Base-by-base conservation (phyloP, 2,888 invertebrate species). In the Antitype chi region DNA sequence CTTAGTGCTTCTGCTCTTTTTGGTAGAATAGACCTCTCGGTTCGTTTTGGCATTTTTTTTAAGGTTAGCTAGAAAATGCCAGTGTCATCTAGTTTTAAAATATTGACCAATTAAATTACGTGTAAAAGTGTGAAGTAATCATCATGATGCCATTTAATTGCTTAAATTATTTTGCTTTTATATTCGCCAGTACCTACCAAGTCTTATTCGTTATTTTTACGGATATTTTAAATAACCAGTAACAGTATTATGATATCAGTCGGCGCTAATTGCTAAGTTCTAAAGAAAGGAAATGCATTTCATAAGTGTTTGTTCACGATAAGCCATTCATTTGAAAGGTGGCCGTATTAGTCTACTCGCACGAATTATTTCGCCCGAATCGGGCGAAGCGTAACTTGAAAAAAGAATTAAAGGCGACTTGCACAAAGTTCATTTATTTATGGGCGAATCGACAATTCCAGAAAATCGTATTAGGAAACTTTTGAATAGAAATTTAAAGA, bases 251-350 rank as follows among this genome's bases (percentile, higher is more conserved):
- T 7, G 32, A 25, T 47, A 60, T n/a, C 23, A 69, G 53, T 53
- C 13, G 6, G 32, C 7, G 49, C 63, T 80, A 80, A 84, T 80
- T 80, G 59, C 49, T 5, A 57, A 49, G 13, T 74, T 73, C 6
- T 57, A 47, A 52, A 62, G 49, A 55, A 80, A 75, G 11, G 25
- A 63, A 67, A 49, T 17, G 7, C 17, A 17, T 49, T 67, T 20
- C n/a, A 55, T 23, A 59, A 3, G 28, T 57, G n/a, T 59, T 57
- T 74, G 53, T 70, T 32, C 9, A 25, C 13, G 79, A 79, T 80
- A 67, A 66, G 70, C 38, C 28, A 15, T 47, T 4, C 23, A 47
- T 32, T 49, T 57, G 25, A 76, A 85, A 85, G 64, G 70, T 78
- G 85, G 43, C 13, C 43, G 11, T 47, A 47, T 13, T 47, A 47